These are phyloP conservation scores for Hyla sarda DNA, from an alignment of 2,113 vertebrate species.

Conservation along the genomic window DNA sequence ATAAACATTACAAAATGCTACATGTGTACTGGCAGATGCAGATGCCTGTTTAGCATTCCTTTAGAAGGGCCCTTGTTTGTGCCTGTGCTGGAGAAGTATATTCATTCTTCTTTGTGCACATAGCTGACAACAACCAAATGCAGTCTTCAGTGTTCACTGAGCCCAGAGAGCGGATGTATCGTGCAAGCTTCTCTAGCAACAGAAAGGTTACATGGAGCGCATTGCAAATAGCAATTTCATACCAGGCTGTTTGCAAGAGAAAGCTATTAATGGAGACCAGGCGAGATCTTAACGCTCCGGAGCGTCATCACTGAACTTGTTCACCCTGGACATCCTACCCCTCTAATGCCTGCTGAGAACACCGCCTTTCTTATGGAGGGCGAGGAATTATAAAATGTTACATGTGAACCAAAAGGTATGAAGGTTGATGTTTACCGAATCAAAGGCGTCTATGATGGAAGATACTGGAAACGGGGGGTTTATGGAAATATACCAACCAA, in stretches of 20 bases:
- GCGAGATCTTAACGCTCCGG: slow-evolving; percentile 4
- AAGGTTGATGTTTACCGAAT: neutral
- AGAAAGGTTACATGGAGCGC: slow-evolving; percentile 28
- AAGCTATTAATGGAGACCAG: slow-evolving; percentile 24
- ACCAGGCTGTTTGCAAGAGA: slow-evolving; percentile 11
- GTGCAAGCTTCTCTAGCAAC: neutral
- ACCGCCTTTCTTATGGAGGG: neutral
- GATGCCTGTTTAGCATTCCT: neutral
- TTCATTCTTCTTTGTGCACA: neutral
- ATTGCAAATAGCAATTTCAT: slow-evolving; percentile 37
- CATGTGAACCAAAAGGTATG: neutral
- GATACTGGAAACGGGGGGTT: neutral
- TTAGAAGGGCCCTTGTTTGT: neutral
- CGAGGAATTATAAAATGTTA: neutral
- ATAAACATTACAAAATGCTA: too few relatives aligned
- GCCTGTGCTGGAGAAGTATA: neutral
- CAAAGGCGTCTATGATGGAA: neutral
- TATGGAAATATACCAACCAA: neutral
- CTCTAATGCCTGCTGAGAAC: neutral
- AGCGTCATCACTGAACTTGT: neutral
- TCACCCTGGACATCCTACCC: neutral
- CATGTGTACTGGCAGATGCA: neutral
- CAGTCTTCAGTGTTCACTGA: neutral
- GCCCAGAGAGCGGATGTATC: neutral
- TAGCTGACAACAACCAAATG: slow-evolving; percentile 1